phyloP scores from a whole-genome alignment of 2,888 invertebrate species.

The Drosophila vallismaia region DNA sequence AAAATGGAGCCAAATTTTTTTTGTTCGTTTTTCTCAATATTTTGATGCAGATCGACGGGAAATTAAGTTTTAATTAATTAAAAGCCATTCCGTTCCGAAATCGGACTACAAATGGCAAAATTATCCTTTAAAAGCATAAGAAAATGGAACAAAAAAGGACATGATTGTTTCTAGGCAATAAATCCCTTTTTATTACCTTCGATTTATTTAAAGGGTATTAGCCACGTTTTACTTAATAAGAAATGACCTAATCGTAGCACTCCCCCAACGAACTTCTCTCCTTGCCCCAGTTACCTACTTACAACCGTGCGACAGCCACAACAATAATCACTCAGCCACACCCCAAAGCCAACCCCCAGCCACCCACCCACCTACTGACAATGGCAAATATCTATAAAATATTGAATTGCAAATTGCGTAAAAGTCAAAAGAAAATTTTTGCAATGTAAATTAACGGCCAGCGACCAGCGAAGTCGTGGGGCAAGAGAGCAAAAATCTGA shows the following conservation, averaged over 20 bases:
- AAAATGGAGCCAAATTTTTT: too few species aligned
- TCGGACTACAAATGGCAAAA: too few species aligned
- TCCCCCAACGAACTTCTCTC: not conserved
- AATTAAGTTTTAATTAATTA: too few species aligned
- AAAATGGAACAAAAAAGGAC: too few species aligned
- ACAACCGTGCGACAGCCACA: constrained; percentile 2
- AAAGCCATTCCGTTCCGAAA: too few species aligned
- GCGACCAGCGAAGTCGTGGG: constrained; percentile 11
- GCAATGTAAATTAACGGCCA: constrained; percentile 72
- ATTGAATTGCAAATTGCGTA: constrained; percentile 63
- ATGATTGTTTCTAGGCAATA: too few species aligned
- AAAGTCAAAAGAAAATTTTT: constrained; percentile 53
- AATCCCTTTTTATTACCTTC: too few species aligned
- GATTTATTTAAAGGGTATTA: too few species aligned
- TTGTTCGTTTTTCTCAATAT: too few species aligned
- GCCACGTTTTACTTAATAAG: not conserved
- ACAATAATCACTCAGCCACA: constrained; percentile 12
- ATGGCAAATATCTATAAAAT: constrained; percentile 54
- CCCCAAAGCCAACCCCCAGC: not conserved
- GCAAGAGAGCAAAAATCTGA: constrained; percentile 22
- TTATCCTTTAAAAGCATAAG: too few species aligned
- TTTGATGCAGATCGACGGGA: too few species aligned
- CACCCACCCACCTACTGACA: constrained; percentile 22
- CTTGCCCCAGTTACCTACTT: constrained; percentile 28
- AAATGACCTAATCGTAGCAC: constrained; percentile 20